Base-by-base conservation (phyloP, 2,113 vertebrate species). In the Osmerus eperlanus region DNA sequence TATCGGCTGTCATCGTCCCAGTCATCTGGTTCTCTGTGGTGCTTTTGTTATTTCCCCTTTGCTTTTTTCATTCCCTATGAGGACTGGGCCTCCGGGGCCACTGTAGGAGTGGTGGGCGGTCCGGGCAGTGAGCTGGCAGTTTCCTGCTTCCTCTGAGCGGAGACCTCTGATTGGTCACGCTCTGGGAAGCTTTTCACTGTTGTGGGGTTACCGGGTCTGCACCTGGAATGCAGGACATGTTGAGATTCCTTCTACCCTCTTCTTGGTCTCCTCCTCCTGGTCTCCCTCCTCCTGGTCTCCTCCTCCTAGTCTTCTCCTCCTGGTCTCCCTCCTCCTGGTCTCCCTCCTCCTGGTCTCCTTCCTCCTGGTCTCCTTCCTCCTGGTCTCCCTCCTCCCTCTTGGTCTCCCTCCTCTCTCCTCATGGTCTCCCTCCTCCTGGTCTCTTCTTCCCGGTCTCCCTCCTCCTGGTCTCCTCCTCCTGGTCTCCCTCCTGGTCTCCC, bases 221-320 rank as follows among this genome's bases (percentile, higher is more conserved):
- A 81, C 77, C 75, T 68, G 68, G 63, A 78, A 60, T 14, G 68
- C 65, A 58, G 74, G 61, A 75, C 85, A 83, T 89, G 32, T 36
- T 36, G 32, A 36, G 4, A 36, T 36, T 89, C 88, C 94, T 89
- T 92, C 89, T 91, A 93, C 93, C 94, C 88, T 61, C 68, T 6
- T 47, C 41, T 6, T 47, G 9, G n/a, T n/a, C n/a, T n/a, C n/a
- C n/a, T 18, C 62, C 54, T 59, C 32, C 41, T 68, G 68, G 47
- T 53, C 51, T 66, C 32, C 32, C 19, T 59, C 41, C 9, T 47
- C 9, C 41, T 47, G 7, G 7, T 47, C 41, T 47, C 9, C 41
- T 36, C 32, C 32, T 36, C n/a, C n/a, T n/a, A 3, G 32, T 36
- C 32, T 6, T 3, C 41, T 47, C 41, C 41, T 8, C 2, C 41